Conservation (phyloP, 2,888 invertebrate genomes). For the Sminthurinus aureus region DNA sequence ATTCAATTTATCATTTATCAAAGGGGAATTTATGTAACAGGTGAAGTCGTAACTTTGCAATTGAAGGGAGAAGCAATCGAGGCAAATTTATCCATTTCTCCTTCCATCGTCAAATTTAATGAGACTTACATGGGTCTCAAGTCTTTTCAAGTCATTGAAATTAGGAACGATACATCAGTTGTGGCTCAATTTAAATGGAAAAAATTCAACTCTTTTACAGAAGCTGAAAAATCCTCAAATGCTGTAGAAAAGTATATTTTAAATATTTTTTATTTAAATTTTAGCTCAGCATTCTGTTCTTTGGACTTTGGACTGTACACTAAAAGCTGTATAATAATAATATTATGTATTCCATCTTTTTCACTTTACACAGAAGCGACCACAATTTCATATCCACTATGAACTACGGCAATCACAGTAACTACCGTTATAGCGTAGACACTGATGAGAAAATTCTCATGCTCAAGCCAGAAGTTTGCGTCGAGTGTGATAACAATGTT, state of each 20-base stretch:
- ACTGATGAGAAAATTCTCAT: constrained; percentile 12
- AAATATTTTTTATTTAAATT: too few relatives aligned
- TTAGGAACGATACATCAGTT: constrained; percentile 18
- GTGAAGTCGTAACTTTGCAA: constrained; percentile 13
- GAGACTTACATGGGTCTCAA: constrained; percentile 33
- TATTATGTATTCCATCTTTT: neutral
- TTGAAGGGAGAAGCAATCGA: constrained; percentile 18
- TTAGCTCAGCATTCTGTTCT: too few relatives aligned
- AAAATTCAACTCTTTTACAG: neutral
- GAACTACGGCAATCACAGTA: constrained; percentile 2
- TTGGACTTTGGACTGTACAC: too few relatives aligned
- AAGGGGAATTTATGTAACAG: neutral
- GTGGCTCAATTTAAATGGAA: constrained; percentile 30
- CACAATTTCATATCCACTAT: neutral
- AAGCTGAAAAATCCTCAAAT: neutral
- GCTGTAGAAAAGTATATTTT: neutral
- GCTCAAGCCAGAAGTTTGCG: constrained; percentile 6
- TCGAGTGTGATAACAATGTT: neutral
- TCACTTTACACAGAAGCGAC: neutral
- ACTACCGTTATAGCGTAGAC: neutral
- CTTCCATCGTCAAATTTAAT: neutral
- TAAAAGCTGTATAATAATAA: too few relatives aligned
- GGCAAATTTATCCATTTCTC: neutral
- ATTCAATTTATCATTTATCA: too few relatives aligned
- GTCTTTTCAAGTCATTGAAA: neutral